phyloP scores from a whole-genome alignment of 2,797 vertebrate species.

The Anisognathus igniventris region DNA sequence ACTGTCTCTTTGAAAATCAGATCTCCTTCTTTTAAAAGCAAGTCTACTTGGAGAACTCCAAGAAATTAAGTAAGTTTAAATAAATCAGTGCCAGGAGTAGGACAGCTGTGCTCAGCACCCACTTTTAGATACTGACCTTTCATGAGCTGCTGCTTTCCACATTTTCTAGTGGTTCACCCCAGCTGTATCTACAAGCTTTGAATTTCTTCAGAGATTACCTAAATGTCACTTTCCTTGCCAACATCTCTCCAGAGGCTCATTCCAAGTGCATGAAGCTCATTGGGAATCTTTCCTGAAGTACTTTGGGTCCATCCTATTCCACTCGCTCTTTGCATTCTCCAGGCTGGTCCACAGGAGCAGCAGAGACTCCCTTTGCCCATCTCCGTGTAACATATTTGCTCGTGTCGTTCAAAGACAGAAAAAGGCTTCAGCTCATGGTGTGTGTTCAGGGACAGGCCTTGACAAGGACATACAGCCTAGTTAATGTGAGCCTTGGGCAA shows the following conservation, averaged over 20 bases:
- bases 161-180: not conserved
- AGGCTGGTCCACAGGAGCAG: not conserved
- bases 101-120: not conserved
- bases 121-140: not conserved
- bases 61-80: not conserved
- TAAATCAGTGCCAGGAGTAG: not conserved
- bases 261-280: not conserved
- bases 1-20: not conserved
- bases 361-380: not conserved
- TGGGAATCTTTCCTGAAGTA: not conserved
- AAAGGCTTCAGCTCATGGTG: not conserved
- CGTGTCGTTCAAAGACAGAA: not conserved
- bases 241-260: not conserved
- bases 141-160: not conserved
- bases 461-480: fast-evolving
- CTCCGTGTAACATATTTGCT: fast-evolving
- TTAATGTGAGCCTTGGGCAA: not conserved
- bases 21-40: not conserved
- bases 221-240: not conserved
- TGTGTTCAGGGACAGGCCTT: not conserved
- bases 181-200: not conserved
- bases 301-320: not conserved
- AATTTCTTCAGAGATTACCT: not conserved
- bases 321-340: not conserved
- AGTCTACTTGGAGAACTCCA: not conserved